Conservation (phyloP, 2,797 vertebrate species). For the Rhinella marina region DNA sequence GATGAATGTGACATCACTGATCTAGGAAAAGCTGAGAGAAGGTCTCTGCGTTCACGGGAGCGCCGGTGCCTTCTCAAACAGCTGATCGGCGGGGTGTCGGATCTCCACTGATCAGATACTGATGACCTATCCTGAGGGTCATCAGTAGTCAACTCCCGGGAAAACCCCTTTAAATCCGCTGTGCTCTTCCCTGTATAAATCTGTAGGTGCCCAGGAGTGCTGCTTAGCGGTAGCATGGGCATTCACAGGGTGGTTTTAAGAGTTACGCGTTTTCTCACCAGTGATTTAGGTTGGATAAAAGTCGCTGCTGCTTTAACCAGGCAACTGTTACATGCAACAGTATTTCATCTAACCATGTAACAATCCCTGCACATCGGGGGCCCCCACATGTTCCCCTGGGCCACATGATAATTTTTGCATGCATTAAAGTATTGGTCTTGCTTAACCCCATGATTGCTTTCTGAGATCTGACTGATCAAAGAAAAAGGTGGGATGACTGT, state of each 20-base stretch:
- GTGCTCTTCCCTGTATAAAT: background rate
- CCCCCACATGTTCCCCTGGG: background rate
- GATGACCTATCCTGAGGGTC: no score
- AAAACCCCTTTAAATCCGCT: no score
- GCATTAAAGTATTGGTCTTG: conserved; percentile 1
- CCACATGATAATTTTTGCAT: conserved; percentile 47
- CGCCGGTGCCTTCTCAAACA: no score
- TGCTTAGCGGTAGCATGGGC: background rate
- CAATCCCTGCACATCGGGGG: conserved; percentile 1
- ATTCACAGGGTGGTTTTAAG: background rate
- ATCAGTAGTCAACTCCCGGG: no score
- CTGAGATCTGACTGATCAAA: background rate
- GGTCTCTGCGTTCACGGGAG: no score
- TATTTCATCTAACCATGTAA: conserved; percentile 44
- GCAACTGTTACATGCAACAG: conserved; percentile 37
- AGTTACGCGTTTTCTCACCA: background rate
- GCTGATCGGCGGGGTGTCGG: no score
- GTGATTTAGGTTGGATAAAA: background rate
- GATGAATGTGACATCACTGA: no score
- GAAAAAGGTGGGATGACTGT: background rate
- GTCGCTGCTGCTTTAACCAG: conserved; percentile 57
- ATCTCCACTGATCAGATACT: no score
- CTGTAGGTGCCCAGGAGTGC: no score
- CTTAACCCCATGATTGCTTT: background rate
- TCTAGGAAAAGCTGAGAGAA: no score